Conservation (phyloP, 2,797 vertebrate genomes). For the Hypotaenidia philippensis region DNA sequence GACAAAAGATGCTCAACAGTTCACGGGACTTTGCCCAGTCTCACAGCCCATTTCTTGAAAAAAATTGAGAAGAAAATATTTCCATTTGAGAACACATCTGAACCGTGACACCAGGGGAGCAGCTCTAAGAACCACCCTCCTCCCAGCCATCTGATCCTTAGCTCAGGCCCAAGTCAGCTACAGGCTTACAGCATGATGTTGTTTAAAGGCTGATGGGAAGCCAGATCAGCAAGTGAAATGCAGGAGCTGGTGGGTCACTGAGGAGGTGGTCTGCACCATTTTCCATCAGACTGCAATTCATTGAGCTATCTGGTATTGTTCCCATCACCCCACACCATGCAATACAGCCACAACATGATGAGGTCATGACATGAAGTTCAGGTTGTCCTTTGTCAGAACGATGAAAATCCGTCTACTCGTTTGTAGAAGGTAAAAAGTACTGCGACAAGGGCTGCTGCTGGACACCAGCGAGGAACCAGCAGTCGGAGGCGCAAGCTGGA, state of each 20-base stretch:
- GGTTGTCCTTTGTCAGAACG: not conserved
- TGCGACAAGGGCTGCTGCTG: not conserved
- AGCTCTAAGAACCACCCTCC: not conserved
- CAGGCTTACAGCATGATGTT: not conserved
- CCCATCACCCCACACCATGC: not conserved
- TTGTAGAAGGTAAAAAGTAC: not conserved
- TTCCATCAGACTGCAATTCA: not conserved
- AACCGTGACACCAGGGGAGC: not conserved
- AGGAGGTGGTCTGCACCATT: not conserved
- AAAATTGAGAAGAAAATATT: not conserved
- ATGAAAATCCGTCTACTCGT: not conserved
- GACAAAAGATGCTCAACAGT: accelerated
- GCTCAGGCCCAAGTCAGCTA: not conserved
- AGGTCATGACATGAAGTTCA: not conserved
- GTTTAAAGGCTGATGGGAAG: not conserved
- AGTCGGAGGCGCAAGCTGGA: not conserved
- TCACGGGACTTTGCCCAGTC: not conserved
- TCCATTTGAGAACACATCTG: not conserved
- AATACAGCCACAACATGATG: not conserved
- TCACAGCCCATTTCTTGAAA: not conserved
- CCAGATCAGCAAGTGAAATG: not conserved
- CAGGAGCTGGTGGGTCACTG: not conserved
- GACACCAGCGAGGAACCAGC: not conserved
- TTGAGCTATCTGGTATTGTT: not conserved
- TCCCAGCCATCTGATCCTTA: not conserved